Conservation (phyloP, 2,888 invertebrate species). For the Ceriagrion tenellum region DNA sequence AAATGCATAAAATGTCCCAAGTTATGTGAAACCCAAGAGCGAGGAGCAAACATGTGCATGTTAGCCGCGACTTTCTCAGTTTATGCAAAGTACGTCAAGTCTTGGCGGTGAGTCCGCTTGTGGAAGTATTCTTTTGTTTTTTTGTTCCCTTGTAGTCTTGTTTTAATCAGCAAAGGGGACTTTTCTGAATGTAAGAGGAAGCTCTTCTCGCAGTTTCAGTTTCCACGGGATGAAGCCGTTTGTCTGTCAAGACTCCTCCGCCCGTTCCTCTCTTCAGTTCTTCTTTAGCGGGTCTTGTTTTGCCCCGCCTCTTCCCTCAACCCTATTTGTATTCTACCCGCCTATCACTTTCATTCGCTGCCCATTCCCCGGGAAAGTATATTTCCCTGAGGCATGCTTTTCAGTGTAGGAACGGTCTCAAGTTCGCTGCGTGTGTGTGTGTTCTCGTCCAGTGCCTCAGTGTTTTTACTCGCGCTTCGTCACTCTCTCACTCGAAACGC, state of each 20-base stretch:
- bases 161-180: neutral
- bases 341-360: no score
- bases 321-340: no score
- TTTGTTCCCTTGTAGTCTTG: neutral
- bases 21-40: neutral
- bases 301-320: neutral
- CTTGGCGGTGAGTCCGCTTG: neutral
- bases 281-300: neutral
- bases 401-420: no score
- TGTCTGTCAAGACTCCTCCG: slow-evolving; percentile 1
- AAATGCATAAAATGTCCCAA: neutral
- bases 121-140: neutral
- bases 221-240: neutral
- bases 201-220: neutral
- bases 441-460: no score
- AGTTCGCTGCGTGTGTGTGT: no score
- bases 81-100: neutral
- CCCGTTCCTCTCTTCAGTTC: neutral
- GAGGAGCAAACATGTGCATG: neutral
- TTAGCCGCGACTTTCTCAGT: neutral
- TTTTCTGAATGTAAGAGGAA: neutral
- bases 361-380: no score
- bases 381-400: no score
- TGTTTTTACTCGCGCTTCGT: no score
- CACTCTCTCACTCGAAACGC: no score